Evolutionary conservation across 1,140 invertebrate genomes (phyloP), one percentile per base, ranked within the genome.

Genomic region (Geopemphigus sp.): DNA sequence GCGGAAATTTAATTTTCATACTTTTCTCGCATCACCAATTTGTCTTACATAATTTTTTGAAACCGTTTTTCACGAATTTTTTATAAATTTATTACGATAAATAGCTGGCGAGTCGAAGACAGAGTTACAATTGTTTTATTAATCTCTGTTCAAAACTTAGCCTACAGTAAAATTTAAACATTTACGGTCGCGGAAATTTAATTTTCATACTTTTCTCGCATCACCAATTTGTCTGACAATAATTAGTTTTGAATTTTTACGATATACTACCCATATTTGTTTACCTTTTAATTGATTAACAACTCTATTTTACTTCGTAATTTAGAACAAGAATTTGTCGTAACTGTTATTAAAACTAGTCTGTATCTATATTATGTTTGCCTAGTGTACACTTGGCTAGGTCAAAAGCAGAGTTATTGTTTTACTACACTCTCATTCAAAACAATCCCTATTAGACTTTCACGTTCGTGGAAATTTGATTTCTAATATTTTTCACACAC

Each of bases 101-200:
- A 39, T 39, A 39, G 32, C 56, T 59, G 72, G 72, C 72, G 45
- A 22, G 26, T 74, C 72, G 54, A 74, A 74, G 72, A 74, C 72
- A 59, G 54, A 59, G n/a, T n/a, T 17, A 59, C 32, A 19, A 54
- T 56, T 39, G 59, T 54, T 45, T 29, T 74, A 22, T 15, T 22
- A 14, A 32, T 32, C n/a, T 10, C 54, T 74, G 72, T 74, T 74
- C 72, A 74, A 74, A 74, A 57, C 26, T 39, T 45, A 39, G 72
- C 72, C 72, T 15, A 74, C 14, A 74, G 2, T 57, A 74, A 59
- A 14, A 24, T 39, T 29, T 56, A n/a, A 10, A 22, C 32, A 22
- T 24, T 59, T 4, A 74, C 72, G 72, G 72, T 74, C 72, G 72
- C 32, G 19, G 12, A 74, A 74, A 24, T 24, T 59, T 74, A 22